These are phyloP conservation scores for Drosophila azteca DNA, from an alignment of 1,140 invertebrate genomes.

Conservation along the genomic window DNA sequence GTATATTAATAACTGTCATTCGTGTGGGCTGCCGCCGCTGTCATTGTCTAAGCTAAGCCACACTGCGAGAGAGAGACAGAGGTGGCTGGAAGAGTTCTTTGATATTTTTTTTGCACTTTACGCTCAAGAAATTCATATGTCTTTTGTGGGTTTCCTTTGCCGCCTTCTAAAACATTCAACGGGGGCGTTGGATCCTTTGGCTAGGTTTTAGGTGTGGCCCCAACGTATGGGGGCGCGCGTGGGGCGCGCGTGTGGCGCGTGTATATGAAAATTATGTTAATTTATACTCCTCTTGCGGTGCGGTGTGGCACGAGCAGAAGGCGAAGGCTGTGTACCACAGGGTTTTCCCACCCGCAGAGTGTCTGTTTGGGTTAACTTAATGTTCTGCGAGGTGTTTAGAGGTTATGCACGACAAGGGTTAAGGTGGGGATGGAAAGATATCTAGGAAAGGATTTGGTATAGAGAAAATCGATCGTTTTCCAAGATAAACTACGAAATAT, in stretches of 20 bases:
- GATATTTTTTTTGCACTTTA: constrained; percentile 48
- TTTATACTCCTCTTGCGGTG: constrained; percentile 49
- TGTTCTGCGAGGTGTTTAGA: constrained; percentile 4
- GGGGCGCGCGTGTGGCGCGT: constrained; percentile 51
- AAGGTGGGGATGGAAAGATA: background rate
- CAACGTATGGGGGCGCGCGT: constrained; percentile 21
- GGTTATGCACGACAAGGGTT: background rate
- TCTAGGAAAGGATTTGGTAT: too few relatives aligned
- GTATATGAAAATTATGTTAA: constrained; percentile 77
- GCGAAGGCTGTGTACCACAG: background rate
- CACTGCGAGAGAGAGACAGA: too few relatives aligned
- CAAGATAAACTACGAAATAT: too few relatives aligned
- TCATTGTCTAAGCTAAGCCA: constrained; percentile 28
- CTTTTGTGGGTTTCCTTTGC: constrained; percentile 19
- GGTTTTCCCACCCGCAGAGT: constrained; percentile 10
- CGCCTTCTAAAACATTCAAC: too few relatives aligned
- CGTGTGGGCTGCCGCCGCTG: constrained; percentile 17
- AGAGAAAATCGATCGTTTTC: too few relatives aligned
- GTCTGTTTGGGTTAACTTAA: constrained; percentile 35
- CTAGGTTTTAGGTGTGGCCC: constrained; percentile 50
- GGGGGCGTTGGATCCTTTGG: constrained; percentile 15
- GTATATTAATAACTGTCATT: constrained; percentile 76
- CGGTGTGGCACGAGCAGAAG: background rate
- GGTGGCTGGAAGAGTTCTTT: constrained; percentile 6
- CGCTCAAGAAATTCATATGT: constrained; percentile 38